Percentiles rank a stretch among this genome's conserved stretches.
phyloP scores from a whole-genome alignment of 1,140 invertebrate species.

The Babylonia areolata region DNA sequence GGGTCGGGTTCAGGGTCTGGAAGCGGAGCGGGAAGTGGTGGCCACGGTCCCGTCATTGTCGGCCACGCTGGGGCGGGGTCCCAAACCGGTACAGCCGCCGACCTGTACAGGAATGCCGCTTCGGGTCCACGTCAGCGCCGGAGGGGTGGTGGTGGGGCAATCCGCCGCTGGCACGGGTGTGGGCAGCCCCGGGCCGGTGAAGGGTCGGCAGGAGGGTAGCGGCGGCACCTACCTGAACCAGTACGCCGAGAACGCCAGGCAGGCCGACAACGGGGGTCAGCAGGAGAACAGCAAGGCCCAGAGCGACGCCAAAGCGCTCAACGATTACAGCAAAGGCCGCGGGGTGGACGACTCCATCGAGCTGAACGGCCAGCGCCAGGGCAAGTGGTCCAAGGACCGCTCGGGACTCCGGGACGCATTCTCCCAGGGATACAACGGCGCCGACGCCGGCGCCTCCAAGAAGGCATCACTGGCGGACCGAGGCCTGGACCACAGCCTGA shows the following conservation, averaged over 20 bases:
- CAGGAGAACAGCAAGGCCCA: conserved; percentile 9
- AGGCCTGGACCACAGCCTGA: background rate
- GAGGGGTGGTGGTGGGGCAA: background rate
- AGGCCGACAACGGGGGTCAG: conserved; percentile 27
- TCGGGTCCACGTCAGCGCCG: background rate
- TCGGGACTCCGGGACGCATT: conserved; percentile 26
- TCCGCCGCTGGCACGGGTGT: background rate
- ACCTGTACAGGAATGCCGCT: background rate
- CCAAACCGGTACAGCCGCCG: background rate
- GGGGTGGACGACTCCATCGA: conserved; percentile 35
- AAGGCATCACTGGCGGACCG: conserved; percentile 4
- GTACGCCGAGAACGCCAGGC: conserved; percentile 17
- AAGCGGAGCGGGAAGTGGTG: background rate
- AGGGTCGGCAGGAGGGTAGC: conserved; percentile 25
- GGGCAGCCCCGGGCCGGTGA: background rate
- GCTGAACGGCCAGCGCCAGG: conserved; percentile 11
- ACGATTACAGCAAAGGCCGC: conserved; percentile 30
- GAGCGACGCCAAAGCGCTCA: conserved; percentile 26
- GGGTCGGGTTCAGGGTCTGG: too few relatives aligned
- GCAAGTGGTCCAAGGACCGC: conserved; percentile 29
- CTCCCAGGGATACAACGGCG: conserved; percentile 28
- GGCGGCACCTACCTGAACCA: conserved; percentile 27
- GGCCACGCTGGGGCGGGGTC: background rate
- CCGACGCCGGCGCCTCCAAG: conserved; percentile 25
- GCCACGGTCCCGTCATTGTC: background rate